phyloP scores from a whole-genome alignment of 2,797 vertebrate genomes.

The Pelochelys cantorii region DNA sequence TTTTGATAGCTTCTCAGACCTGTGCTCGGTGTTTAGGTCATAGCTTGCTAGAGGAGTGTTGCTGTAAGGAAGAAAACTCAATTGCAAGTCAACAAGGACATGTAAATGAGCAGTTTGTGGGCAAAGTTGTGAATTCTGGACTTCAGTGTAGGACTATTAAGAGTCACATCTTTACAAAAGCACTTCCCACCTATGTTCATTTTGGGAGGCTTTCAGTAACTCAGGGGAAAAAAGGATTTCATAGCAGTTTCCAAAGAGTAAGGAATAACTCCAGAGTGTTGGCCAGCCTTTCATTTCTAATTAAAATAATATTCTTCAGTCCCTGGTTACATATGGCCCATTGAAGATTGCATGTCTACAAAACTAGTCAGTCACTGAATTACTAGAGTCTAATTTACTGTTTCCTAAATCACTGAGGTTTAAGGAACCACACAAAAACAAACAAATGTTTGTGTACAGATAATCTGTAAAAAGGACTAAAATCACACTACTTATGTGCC shows the following conservation, averaged over 20 bases:
- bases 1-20: not conserved
- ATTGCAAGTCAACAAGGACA: not conserved
- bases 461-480: not conserved
- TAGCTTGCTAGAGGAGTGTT: not conserved
- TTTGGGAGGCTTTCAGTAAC: not conserved
- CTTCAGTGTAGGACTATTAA: not conserved
- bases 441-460: not conserved
- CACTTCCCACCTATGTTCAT: not conserved
- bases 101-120: not conserved
- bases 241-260: not conserved
- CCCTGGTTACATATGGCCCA: rapidly evolving
- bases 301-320: not conserved
- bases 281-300: rapidly evolving
- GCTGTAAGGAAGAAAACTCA: not conserved
- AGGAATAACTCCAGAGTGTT: not conserved
- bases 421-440: not conserved
- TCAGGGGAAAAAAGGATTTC: not conserved
- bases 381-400: not conserved
- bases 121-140: rapidly evolving
- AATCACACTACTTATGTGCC: not conserved
- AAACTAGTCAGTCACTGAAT: not conserved
- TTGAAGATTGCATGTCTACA: rapidly evolving
- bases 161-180: not conserved
- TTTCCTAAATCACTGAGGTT: not conserved
- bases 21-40: not conserved